Evolutionary conservation across 2,888 invertebrate genomes (phyloP), one percentile per base, ranked within the genome.

Genomic region (Fissipunctia ypsillon): DNA sequence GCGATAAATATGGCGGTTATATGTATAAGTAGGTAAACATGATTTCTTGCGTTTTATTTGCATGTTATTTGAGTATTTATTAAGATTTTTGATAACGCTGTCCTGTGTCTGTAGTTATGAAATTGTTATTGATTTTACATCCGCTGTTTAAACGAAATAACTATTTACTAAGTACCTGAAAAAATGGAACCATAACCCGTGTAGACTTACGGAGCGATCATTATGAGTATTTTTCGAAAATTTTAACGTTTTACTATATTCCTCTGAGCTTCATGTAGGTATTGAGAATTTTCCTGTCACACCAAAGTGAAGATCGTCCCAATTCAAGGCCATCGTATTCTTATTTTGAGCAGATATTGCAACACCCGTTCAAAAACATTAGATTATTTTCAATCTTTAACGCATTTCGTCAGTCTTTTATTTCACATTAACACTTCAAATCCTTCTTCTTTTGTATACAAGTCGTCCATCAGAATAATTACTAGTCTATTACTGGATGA

Each of bases 381-480:
- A 0, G 1, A 45, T 38, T 25, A 35, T 64, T 69, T 70, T 3
- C 12, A 61, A 48, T 19, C 28, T 71, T 5, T 38, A 59, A 63
- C 41, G 7, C 28, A 52, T 28, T 69, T 38, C 38, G 38, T 28
- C 14, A 56, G 69, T 25, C 69, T 48, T 76, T 45, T 54, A 38
- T 31, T 57, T 45, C 81, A 57, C 80, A 80, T 69, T 57, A 76
- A 64, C 69, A 67, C 65, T 78, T 81, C 64, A 52, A 60, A 73
- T 59, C 25, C 60, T 57, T 52, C 48, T 35, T 14, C 50, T 60
- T 50, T 41, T 19, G 57, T 81, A 68, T 54, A 78, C 78, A 81
- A 68, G 4, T 43, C 48, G 68, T 78, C 68, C 52, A 74, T 81
- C 78, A 81, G 56, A 77, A 12, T 68, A 82, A 78, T 74, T 74